Conservation (phyloP, 2,113 vertebrate genomes). For the Ammodytes marinus region DNA sequence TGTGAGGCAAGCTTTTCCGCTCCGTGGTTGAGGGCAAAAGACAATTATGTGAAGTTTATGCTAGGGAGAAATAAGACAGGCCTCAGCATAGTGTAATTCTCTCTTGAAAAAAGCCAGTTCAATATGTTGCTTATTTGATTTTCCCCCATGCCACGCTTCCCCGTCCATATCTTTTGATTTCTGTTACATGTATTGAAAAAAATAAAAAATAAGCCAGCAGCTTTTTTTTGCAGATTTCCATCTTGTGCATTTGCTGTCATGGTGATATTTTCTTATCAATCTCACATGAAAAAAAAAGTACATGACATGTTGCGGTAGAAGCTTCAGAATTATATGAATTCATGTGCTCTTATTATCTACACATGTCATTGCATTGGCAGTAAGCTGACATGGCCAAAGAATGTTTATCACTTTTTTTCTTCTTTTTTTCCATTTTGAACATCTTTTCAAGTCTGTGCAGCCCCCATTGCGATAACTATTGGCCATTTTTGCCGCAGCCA, state of each 20-base stretch:
- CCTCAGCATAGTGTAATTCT: conserved; percentile 45
- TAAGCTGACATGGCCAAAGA: conserved; percentile 62
- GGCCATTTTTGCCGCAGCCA: conserved; percentile 76
- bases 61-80: conserved; percentile 58
- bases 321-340: conserved; percentile 9
- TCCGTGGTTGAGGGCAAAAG: conserved; percentile 65
- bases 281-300: conserved; percentile 32
- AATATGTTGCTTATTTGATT: conserved; percentile 63
- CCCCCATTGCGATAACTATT: conserved; percentile 76
- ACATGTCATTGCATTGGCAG: conserved; percentile 41
- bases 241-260: conserved; percentile 6
- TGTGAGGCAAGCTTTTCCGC: conserved; percentile 75
- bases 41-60: conserved; percentile 74
- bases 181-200: conserved; percentile 44
- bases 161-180: conserved; percentile 38
- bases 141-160: conserved; percentile 43
- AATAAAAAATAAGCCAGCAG: conserved; percentile 4
- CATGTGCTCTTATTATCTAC: conserved; percentile 31
- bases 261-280: conserved; percentile 45
- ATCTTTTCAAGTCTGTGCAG: conserved; percentile 75
- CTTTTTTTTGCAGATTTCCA: conserved; percentile 62
- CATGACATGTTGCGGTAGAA: conserved; percentile 29
- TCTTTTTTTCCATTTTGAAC: conserved; percentile 54
- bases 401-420: conserved; percentile 62
- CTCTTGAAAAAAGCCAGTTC: conserved; percentile 44